These are phyloP conservation scores for Cyclura pinguis DNA, from an alignment of 2,797 vertebrate species.

Conservation along the genomic window DNA sequence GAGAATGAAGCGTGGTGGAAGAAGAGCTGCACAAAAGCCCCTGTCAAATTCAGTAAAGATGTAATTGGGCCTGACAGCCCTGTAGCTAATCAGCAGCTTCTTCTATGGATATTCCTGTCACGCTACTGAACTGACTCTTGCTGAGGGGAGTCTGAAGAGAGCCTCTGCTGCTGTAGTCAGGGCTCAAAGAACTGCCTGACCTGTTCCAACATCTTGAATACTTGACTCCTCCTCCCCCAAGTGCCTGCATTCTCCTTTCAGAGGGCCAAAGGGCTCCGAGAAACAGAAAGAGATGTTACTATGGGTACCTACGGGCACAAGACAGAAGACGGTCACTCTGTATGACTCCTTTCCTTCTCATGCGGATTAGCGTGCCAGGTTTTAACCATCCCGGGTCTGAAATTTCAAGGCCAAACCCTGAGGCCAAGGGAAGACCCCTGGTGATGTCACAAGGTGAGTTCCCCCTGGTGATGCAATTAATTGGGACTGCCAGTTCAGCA, in stretches of 20 bases:
- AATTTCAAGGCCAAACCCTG: background rate
- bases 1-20: background rate
- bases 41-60: conserved; percentile 32
- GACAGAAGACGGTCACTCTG: background rate
- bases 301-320: rapidly evolving
- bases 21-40: conserved; percentile 3
- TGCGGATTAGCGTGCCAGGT: too few relatives aligned
- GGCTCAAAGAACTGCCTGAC: background rate
- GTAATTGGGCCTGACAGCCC: conserved; percentile 43
- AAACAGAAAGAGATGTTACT: too few relatives aligned
- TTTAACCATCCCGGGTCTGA: background rate
- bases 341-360: background rate
- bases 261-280: background rate
- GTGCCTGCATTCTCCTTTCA: background rate
- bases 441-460: too few relatives aligned
- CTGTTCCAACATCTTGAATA: too few relatives aligned
- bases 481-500: too few relatives aligned
- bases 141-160: background rate
- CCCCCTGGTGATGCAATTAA: too few relatives aligned
- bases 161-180: background rate
- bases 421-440: too few relatives aligned
- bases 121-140: background rate
- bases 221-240: background rate
- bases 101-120: conserved; percentile 40
- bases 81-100: conserved; percentile 46